Conservation (phyloP, 1,140 invertebrate species). For the Megalonaias nervosa region DNA sequence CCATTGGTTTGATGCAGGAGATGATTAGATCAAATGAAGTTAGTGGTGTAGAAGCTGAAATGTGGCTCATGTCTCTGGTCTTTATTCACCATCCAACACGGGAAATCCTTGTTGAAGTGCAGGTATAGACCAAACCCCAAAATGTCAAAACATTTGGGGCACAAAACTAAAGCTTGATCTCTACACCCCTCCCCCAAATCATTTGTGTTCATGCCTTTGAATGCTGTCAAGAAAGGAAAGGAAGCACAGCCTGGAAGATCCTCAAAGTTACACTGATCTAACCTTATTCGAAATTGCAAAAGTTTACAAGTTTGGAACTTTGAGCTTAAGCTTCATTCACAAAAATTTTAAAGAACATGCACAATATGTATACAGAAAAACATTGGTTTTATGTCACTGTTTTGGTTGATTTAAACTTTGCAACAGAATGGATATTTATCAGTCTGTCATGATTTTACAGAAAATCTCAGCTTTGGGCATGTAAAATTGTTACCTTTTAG, state of each 20-base stretch:
- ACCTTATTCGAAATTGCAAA: background rate
- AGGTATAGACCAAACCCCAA: conserved; percentile 4
- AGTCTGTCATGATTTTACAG: no score
- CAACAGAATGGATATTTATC: no score
- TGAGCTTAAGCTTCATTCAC: no score
- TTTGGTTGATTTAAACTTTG: no score
- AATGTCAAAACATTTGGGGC: background rate
- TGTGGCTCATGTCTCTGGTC: conserved; percentile 88
- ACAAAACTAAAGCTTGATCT: background rate
- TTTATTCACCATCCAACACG: conserved; percentile 83
- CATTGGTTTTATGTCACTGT: no score
- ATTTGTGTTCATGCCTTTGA: background rate
- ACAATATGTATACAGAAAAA: no score
- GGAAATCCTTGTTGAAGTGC: conserved; percentile 78
- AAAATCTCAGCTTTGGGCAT: no score
- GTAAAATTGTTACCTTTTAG: no score
- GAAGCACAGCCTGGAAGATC: background rate
- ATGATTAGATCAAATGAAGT: conserved; percentile 82
- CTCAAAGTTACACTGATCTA: background rate
- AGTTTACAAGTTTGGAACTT: no score
- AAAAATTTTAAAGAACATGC: no score
- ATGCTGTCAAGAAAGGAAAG: background rate
- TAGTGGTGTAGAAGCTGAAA: conserved; percentile 75
- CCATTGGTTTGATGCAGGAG: conserved; percentile 86
- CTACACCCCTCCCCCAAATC: background rate